Conservation (phyloP, 2,888 invertebrate genomes). For the Creontiades dilutus region DNA sequence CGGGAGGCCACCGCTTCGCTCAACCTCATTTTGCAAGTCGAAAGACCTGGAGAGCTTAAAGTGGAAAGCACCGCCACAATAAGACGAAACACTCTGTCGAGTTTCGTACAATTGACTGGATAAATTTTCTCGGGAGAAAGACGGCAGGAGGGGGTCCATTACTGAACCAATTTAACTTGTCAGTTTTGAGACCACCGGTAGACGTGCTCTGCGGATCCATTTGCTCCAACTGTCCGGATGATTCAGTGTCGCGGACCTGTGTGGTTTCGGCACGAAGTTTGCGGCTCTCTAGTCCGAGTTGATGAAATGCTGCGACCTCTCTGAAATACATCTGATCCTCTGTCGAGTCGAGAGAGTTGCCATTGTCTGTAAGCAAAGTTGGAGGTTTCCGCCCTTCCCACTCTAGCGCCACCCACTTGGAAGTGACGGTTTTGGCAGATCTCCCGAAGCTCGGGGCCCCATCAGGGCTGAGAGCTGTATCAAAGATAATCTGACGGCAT, state of each 20-base stretch:
- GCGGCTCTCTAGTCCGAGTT: neutral
- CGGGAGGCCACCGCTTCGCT: neutral
- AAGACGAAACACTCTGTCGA: conserved; percentile 29
- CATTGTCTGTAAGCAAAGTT: conserved; percentile 56
- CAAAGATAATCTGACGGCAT: conserved; percentile 22
- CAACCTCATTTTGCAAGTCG: conserved; percentile 49
- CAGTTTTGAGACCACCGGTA: conserved; percentile 52
- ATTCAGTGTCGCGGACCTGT: conserved; percentile 52
- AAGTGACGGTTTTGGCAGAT: conserved; percentile 28
- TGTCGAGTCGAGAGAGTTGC: conserved; percentile 27
- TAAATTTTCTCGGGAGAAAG: conserved; percentile 19
- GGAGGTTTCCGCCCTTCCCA: neutral
- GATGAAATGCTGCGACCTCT: conserved; percentile 43
- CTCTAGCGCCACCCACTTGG: neutral
- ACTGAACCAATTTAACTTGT: conserved; percentile 68
- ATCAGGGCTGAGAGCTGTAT: neutral
- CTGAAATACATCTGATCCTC: conserved; percentile 53
- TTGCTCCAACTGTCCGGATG: conserved; percentile 44
- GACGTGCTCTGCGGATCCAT: conserved; percentile 51
- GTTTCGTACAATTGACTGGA: conserved; percentile 45
- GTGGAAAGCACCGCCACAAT: conserved; percentile 2
- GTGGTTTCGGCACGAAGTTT: conserved; percentile 32
- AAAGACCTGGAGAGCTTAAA: conserved; percentile 31
- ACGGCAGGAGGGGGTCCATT: conserved; percentile 47
- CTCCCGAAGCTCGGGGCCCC: neutral